Percentiles rank a stretch among this genome's conserved stretches.
Evolutionary conservation across 2,113 vertebrate genomes (phyloP).

Genomic region (Notothenia coriiceps): DNA sequence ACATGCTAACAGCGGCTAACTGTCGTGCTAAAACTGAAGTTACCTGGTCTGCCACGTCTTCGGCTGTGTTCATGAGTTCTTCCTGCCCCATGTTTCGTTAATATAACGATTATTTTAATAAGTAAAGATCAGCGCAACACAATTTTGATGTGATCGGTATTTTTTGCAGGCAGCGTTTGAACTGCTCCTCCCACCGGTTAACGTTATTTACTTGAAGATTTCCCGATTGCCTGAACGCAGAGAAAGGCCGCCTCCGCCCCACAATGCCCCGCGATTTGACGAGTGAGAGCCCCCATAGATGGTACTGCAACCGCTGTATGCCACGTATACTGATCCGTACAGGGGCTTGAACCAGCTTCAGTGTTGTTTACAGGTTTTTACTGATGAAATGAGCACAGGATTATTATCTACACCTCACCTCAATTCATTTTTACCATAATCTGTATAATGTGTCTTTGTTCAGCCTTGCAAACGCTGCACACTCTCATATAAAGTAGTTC

Average conservation of each 20-base stretch:
- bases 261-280: slow-evolving; percentile 84
- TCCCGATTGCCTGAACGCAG: slow-evolving; percentile 62
- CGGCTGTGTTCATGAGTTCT: slow-evolving; percentile 85
- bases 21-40: slow-evolving; percentile 53
- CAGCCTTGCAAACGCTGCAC: background rate
- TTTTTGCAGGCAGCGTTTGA: slow-evolving; percentile 18
- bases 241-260: slow-evolving; percentile 86
- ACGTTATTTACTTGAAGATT: slow-evolving; percentile 72
- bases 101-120: slow-evolving; percentile 10
- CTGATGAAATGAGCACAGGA: slow-evolving; percentile 13
- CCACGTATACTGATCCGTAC: slow-evolving; percentile 80
- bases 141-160: background rate
- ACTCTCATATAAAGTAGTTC: background rate
- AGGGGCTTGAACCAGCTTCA: background rate
- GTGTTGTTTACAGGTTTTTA: slow-evolving; percentile 9
- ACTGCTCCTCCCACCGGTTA: slow-evolving; percentile 37
- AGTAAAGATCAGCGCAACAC: slow-evolving; percentile 27
- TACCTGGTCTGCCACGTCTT: slow-evolving; percentile 88
- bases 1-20: slow-evolving; percentile 57
- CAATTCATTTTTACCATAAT: background rate
- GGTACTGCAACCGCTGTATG: slow-evolving; percentile 73
- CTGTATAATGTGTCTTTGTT: too few species aligned
- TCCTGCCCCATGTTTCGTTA: slow-evolving; percentile 83
- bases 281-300: slow-evolving; percentile 54
- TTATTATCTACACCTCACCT: background rate